Percentiles rank a stretch among this genome's conserved stretches.
Evolutionary conservation across 2,888 invertebrate species (phyloP).

Genomic region (Leptinotarsa haldemani): DNA sequence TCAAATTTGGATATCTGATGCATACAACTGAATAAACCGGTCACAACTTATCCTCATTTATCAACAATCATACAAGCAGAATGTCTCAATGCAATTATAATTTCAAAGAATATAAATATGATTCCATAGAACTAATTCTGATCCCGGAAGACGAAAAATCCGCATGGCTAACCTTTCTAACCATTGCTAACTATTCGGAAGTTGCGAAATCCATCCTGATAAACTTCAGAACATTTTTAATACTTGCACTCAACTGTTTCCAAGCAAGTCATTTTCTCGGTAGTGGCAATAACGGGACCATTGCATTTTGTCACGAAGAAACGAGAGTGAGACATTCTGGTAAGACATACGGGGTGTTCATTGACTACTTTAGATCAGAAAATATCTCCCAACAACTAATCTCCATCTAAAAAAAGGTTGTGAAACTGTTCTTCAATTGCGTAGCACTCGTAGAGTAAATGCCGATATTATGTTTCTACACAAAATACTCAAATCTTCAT

Average conservation of each 20-base stretch:
- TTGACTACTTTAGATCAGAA: too few species aligned
- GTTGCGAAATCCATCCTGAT: slow-evolving; percentile 11
- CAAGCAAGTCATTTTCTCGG: slow-evolving; percentile 10
- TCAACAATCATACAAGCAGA: too few species aligned
- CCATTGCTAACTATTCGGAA: not conserved
- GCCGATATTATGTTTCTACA: too few species aligned
- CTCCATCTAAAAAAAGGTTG: too few species aligned
- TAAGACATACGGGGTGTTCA: too few species aligned
- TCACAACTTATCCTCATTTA: too few species aligned
- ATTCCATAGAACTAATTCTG: not conserved
- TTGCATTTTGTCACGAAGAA: not conserved
- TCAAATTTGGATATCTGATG: too few species aligned
- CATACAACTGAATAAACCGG: too few species aligned
- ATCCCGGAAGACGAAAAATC: not conserved
- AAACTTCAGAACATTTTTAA: slow-evolving; percentile 18
- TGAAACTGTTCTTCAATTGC: too few species aligned
- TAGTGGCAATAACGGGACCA: not conserved
- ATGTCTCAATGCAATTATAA: not conserved
- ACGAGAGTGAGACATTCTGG: not conserved
- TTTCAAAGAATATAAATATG: not conserved
- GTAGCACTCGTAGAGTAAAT: too few species aligned
- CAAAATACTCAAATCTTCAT: too few species aligned
- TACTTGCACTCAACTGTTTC: slow-evolving; percentile 22
- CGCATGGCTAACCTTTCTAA: not conserved
- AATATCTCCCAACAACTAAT: too few species aligned